These are phyloP conservation scores for Nemotelus pantherinus DNA, from an alignment of 2,888 invertebrate species.

Conservation along the genomic window DNA sequence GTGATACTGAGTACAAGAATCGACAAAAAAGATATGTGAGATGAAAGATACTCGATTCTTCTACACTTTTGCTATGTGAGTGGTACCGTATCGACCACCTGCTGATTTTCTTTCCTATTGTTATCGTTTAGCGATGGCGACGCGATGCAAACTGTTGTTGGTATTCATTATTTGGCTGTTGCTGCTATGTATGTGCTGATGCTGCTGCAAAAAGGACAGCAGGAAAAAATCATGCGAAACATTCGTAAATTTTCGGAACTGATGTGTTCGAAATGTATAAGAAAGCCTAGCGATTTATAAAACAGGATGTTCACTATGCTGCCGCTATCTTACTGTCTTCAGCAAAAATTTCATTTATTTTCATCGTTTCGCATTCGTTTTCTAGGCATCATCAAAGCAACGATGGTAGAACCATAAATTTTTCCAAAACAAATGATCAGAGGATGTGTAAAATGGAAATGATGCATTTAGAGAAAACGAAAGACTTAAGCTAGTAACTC, in stretches of 20 bases:
- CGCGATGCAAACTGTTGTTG: too few species aligned
- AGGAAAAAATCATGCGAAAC: conserved; percentile 25
- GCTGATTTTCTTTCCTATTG: conserved; percentile 39
- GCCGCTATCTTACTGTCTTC: neutral
- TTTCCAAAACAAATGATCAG: neutral
- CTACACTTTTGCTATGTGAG: neutral
- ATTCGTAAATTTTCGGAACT: conserved; percentile 25
- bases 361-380: neutral
- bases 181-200: too few species aligned
- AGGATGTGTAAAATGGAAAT: neutral
- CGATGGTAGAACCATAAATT: conserved; percentile 23
- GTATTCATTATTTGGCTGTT: too few species aligned
- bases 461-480: neutral
- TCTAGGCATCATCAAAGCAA: conserved; percentile 16
- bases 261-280: neutral
- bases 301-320: conserved; percentile 1
- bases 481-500: conserved; percentile 15
- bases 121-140: neutral
- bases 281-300: neutral
- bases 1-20: conserved; percentile 23
- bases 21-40: conserved; percentile 32
- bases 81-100: conserved; percentile 23
- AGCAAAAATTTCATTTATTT: conserved; percentile 27
- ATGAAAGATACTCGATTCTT: conserved; percentile 19
- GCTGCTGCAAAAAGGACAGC: conserved; percentile 6